Evolutionary conservation across 2,888 invertebrate species (phyloP), one percentile per base, ranked within the genome.

Genomic region (Lasius fuliginosus): DNA sequence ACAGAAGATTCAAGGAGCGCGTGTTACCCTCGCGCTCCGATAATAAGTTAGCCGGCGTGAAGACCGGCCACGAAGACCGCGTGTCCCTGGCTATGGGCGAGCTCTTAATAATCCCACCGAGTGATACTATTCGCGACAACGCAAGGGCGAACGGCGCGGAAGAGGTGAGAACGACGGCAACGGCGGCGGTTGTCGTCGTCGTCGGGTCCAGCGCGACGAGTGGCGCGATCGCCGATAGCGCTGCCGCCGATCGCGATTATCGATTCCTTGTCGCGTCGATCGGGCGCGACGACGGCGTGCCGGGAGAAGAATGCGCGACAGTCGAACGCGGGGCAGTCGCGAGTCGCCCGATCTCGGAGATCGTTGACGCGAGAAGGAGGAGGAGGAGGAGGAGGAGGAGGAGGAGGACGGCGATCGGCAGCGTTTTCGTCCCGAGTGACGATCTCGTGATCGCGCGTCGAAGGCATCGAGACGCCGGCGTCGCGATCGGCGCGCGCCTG

Each of bases 81-180:
- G 91, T 90, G 90, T 90, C 88, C 90, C 92, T 91, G 93, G 94
- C 94, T 94, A 94, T 94, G 94, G 94, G 94, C 94, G 93, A 93
- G 93, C 91, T 93, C 92, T 90, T 91, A 91, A 92, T 93, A 86
- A 85, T 75, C 75, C 71, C 83, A 76, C 82, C 69, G 84, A 82
- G 87, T 88, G 90, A 74, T 85, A 87, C 82, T 81, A 86, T 84
- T 85, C 91, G 85, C 85, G 87, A 88, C 77, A 85, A 86, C 86
- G 46, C 36, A 23, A 77, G 58, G 12, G n/a, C 9, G 58, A 30
- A 42, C 60, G 3, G 46, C n/a, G 85, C 56, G 81, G 74, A 83
- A 65, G 36, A 85, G 53, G 76, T 40, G 23, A 23, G 9, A 62
- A 67, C 58, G 87, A 58, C 73, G 81, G 82, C 77, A 56, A 69